These are phyloP conservation scores for Vandiemenella viatica DNA, from an alignment of 2,888 invertebrate species.

Conservation along the genomic window DNA sequence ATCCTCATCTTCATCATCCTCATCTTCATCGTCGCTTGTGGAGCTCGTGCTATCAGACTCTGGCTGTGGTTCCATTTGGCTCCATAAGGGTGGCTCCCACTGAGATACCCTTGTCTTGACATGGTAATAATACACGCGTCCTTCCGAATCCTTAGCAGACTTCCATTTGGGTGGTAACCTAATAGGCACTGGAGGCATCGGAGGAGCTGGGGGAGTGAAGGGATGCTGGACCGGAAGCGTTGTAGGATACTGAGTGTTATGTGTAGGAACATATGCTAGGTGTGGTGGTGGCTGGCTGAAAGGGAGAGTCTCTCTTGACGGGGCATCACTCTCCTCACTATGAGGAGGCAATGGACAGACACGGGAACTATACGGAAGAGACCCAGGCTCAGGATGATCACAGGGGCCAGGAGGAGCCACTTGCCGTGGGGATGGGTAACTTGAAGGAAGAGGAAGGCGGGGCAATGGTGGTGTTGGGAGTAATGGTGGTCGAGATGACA, in stretches of 20 bases:
- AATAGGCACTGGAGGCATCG: slow-evolving; percentile 26
- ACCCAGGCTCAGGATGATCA: slow-evolving; percentile 9
- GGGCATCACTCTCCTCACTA: too few species aligned
- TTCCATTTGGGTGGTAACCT: slow-evolving; percentile 80
- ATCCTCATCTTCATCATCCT: slow-evolving; percentile 22
- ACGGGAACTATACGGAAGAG: slow-evolving; percentile 14
- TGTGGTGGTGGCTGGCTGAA: slow-evolving; percentile 7
- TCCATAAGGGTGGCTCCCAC: slow-evolving; percentile 51
- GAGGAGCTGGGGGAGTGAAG: slow-evolving; percentile 11
- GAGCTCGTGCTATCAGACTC: slow-evolving; percentile 11
- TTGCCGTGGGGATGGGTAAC: not conserved
- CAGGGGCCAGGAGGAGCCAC: slow-evolving; percentile 2
- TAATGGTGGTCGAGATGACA: too few species aligned
- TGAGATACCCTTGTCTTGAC: slow-evolving; percentile 58
- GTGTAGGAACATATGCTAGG: not conserved
- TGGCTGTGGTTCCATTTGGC: slow-evolving; percentile 20
- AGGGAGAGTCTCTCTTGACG: slow-evolving; percentile 16
- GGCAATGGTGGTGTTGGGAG: too few species aligned
- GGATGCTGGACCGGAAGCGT: slow-evolving; percentile 5
- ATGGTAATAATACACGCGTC: slow-evolving; percentile 86
- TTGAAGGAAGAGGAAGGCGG: too few species aligned
- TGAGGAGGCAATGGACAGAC: slow-evolving; percentile 12
- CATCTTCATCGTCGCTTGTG: slow-evolving; percentile 14
- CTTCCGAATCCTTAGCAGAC: slow-evolving; percentile 62
- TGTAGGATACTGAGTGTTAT: not conserved